Evolutionary conservation across 2,888 invertebrate genomes (phyloP), one percentile per base, ranked within the genome.

Genomic region (Cryptocephalus primarius): DNA sequence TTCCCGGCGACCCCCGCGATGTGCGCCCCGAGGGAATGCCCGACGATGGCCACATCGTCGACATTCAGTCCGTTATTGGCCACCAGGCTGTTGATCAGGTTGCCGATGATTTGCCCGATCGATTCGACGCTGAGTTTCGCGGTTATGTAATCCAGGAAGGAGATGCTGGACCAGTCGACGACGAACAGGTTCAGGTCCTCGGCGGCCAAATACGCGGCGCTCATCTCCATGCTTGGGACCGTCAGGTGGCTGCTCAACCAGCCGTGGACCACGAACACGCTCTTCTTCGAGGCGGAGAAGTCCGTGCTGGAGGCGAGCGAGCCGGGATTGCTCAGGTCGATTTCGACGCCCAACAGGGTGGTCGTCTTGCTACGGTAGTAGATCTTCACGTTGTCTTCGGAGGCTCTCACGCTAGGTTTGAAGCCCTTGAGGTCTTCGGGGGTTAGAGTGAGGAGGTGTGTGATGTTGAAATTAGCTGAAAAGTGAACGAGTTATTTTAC

Each of bases 111-210:
- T 12, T 36, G 2, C 12, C 36, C 63, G 31, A 64, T 47, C 14
- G 36, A 32, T n/a, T n/a, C 13, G 11, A 40, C 40, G 10, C 10
- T 10, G 3, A 12, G 13, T 4, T 13, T 2, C 3, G 40, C 11
- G 10, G 4, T 12, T 13, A 40, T 13, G 13, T 40, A 40, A 4
- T 12, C 11, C 8, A 55, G 48, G 6, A 61, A 59, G 22, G 55
- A 49, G 33, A 51, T 49, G 11, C 36, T 39, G 12, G 57, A 55
- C 66, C 65, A 67, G 48, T 65, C 64, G 8, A 67, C 62, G 6
- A 63, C 57, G 42, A 69, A 61, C 1, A 67, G 50, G 49, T 69
- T 69, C 8, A 60, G 53, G 46, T 68, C 62, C 13, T 53, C 38
- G 4, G 39, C 47, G 8, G 44, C 42, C 9, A 66, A 42, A 22